phyloP scores from a whole-genome alignment of 2,113 vertebrate species.

The Uria lomvia region DNA sequence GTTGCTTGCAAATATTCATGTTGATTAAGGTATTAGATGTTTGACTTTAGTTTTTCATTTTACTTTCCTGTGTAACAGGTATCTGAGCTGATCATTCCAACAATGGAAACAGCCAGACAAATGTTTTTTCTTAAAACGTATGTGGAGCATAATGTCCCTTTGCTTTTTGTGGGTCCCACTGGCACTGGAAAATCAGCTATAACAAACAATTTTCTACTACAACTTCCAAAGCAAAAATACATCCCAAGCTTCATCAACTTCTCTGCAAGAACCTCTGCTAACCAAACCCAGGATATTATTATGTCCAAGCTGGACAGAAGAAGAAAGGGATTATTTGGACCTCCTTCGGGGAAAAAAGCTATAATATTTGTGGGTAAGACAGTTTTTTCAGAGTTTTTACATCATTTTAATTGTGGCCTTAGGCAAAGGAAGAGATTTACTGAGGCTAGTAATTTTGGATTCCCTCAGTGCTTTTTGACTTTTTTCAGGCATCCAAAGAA shows the following conservation, averaged over 20 bases:
- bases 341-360: constrained; percentile 83
- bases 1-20: background rate
- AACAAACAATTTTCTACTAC: constrained; percentile 86
- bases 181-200: constrained; percentile 92
- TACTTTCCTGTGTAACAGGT: constrained; percentile 68
- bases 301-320: constrained; percentile 90
- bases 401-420: background rate
- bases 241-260: constrained; percentile 87
- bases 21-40: background rate
- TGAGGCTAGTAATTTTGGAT: background rate
- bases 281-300: constrained; percentile 90
- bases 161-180: constrained; percentile 90
- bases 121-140: constrained; percentile 86
- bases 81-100: constrained; percentile 90
- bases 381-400: background rate
- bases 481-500: background rate
- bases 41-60: background rate
- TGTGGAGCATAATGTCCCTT: constrained; percentile 79
- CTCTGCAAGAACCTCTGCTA: constrained; percentile 90
- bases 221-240: constrained; percentile 82
- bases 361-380: constrained; percentile 89
- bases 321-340: constrained; percentile 86
- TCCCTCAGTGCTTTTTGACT: background rate
- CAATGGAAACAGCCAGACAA: constrained; percentile 89
- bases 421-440: background rate